Conservation (phyloP, 2,888 invertebrate genomes). For the Trypoxylon attenuatum region DNA sequence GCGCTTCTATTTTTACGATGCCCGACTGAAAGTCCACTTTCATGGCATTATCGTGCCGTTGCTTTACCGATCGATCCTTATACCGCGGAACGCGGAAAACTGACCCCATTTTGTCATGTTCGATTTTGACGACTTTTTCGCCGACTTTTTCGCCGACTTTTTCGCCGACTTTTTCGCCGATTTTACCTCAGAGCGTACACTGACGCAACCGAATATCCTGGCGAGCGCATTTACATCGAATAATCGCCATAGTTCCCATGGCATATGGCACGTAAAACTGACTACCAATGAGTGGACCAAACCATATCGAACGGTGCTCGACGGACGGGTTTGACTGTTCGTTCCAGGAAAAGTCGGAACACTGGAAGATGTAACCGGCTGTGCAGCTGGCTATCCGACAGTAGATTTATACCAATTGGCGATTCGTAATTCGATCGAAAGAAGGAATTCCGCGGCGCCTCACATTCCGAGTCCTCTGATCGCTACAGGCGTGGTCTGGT, state of each 20-base stretch:
- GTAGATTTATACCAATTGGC: background rate
- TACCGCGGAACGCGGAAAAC: too few relatives aligned
- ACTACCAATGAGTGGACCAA: too few relatives aligned
- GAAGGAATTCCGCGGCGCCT: background rate
- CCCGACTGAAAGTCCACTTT: too few relatives aligned
- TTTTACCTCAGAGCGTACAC: background rate
- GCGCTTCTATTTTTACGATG: background rate
- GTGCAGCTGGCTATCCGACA: slow-evolving; percentile 24
- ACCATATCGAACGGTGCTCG: slow-evolving; percentile 15
- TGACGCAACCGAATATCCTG: slow-evolving; percentile 33
- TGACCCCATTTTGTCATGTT: too few relatives aligned
- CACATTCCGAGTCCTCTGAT: background rate
- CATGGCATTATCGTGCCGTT: too few relatives aligned
- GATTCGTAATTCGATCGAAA: background rate
- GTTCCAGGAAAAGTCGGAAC: slow-evolving; percentile 33
- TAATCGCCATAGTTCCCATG: slow-evolving; percentile 51
- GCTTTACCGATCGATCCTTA: too few relatives aligned
- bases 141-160: too few relatives aligned
- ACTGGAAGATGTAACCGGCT: slow-evolving; percentile 24
- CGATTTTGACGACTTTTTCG: too few relatives aligned
- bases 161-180: background rate
- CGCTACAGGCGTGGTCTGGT: background rate
- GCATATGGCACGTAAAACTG: slow-evolving; percentile 19
- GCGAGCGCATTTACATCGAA: slow-evolving; percentile 56
- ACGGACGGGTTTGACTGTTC: slow-evolving; percentile 30